A percentile compares a stretch with the other conserved stretches of the same genome.
Conservation (phyloP, 2,888 invertebrate species). For the Frankliniella fusca region DNA sequence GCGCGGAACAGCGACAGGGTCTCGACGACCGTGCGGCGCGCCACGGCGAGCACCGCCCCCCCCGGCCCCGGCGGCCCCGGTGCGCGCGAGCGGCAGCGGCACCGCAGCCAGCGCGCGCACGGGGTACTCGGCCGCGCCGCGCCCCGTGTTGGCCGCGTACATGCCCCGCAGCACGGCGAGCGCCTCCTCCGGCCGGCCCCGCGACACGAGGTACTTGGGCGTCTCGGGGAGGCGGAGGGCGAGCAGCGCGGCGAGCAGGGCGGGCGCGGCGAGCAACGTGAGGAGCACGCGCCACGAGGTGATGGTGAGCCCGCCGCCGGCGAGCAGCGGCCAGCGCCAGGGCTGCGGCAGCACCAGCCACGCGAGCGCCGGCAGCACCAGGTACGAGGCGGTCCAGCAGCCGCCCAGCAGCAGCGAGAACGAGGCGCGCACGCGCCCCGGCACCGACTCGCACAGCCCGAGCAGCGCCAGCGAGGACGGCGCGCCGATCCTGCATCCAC, state of each 20-base stretch:
- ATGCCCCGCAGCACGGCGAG: conserved; percentile 58
- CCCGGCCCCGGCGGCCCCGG: conserved; percentile 36
- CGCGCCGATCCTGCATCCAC: conserved; percentile 49
- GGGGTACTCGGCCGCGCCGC: conserved; percentile 51
- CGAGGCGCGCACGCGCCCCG: conserved; percentile 55
- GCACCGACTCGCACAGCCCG: conserved; percentile 64
- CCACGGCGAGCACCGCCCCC: neutral
- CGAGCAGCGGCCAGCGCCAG: conserved; percentile 41
- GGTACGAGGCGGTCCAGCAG: conserved; percentile 61
- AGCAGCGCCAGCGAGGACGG: conserved; percentile 59
- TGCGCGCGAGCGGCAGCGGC: conserved; percentile 34
- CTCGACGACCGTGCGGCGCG: conserved; percentile 45
- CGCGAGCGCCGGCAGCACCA: conserved; percentile 61
- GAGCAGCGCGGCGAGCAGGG: conserved; percentile 57
- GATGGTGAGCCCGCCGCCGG: conserved; percentile 49
- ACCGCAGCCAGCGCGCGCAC: conserved; percentile 40
- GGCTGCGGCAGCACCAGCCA: conserved; percentile 62
- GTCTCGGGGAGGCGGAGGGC: conserved; percentile 67
- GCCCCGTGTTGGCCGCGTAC: conserved; percentile 55
- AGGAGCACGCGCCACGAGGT: conserved; percentile 73
- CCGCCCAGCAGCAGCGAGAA: conserved; percentile 61
- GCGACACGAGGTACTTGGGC: conserved; percentile 68
- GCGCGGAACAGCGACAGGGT: conserved; percentile 54
- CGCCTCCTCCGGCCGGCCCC: conserved; percentile 57
- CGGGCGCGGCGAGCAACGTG: conserved; percentile 61